Conservation (phyloP, 1,140 invertebrate species). For the Lerema accius region DNA sequence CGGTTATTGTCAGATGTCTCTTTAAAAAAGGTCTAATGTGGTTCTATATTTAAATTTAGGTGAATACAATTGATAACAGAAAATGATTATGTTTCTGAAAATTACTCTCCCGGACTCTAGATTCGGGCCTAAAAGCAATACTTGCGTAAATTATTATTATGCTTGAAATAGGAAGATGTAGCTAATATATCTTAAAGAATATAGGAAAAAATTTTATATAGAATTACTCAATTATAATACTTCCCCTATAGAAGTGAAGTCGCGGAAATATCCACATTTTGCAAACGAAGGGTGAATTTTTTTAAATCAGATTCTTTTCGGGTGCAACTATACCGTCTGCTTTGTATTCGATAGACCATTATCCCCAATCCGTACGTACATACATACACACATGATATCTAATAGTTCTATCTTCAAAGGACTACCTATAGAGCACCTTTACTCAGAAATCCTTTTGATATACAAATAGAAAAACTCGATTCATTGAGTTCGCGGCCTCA, state of each 20-base stretch:
- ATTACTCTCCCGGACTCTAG: too few relatives aligned
- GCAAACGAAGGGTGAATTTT: constrained; percentile 47
- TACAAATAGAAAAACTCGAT: constrained; percentile 43
- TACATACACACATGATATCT: constrained; percentile 37
- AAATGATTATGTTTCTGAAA: too few relatives aligned
- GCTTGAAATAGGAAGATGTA: too few relatives aligned
- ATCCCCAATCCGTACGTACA: constrained; percentile 47
- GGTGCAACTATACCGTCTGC: constrained; percentile 48
- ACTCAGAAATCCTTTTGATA: constrained; percentile 56
- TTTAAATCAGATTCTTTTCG: constrained; percentile 69
- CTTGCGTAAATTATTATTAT: too few relatives aligned
- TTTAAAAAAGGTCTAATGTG: too few relatives aligned
- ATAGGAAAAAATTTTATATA: too few relatives aligned
- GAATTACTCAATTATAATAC: too few relatives aligned
- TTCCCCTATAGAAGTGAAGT: neutral
- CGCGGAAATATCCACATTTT: constrained; percentile 32
- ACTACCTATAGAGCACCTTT: constrained; percentile 40
- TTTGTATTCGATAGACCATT: constrained; percentile 60
- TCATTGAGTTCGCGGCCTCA: constrained; percentile 1
- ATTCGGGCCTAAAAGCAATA: too few relatives aligned
- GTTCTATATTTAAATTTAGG: too few relatives aligned
- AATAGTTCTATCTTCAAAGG: constrained; percentile 46
- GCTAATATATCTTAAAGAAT: too few relatives aligned
- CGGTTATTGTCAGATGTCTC: too few relatives aligned
- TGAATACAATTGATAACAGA: too few relatives aligned